A percentile compares a stretch with the other conserved stretches of the same genome.
Evolutionary conservation across 2,113 vertebrate species (phyloP).

Genomic region (Neogobius melanostomus): DNA sequence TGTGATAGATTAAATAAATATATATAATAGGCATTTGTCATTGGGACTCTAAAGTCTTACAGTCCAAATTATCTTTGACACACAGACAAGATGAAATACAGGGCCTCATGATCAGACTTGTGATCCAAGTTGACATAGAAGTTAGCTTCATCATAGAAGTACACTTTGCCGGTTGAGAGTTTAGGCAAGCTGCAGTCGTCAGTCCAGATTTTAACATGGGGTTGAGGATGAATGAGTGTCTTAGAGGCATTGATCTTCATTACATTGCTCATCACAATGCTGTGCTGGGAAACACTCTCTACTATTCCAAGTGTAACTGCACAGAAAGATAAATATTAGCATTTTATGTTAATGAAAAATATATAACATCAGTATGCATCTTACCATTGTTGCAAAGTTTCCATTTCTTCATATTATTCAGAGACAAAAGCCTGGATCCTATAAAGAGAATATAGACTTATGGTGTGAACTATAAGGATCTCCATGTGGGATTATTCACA

Average conservation of each 20-base stretch:
- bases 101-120: constrained; percentile 8
- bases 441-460: constrained; percentile 10
- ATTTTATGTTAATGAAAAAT: not conserved
- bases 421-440: constrained; percentile 6
- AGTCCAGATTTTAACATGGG: not conserved
- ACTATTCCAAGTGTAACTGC: constrained; percentile 45
- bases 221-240: not conserved
- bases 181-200: constrained; percentile 16
- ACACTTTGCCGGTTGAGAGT: constrained; percentile 27
- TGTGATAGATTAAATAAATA: not conserved
- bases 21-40: not conserved
- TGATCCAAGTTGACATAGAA: constrained; percentile 32
- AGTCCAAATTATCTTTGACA: constrained; percentile 2
- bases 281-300: constrained; percentile 17
- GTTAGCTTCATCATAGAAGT: constrained; percentile 15
- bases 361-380: not conserved
- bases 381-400: constrained; percentile 24
- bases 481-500: not conserved
- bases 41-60: not conserved
- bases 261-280: constrained; percentile 22
- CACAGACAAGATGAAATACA: constrained; percentile 38
- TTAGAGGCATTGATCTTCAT: not conserved
- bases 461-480: not conserved
- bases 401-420: constrained; percentile 2
- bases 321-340: constrained; percentile 2